Base-by-base conservation (phyloP, 2,113 vertebrate species). In the Oriolus oriolus region DNA sequence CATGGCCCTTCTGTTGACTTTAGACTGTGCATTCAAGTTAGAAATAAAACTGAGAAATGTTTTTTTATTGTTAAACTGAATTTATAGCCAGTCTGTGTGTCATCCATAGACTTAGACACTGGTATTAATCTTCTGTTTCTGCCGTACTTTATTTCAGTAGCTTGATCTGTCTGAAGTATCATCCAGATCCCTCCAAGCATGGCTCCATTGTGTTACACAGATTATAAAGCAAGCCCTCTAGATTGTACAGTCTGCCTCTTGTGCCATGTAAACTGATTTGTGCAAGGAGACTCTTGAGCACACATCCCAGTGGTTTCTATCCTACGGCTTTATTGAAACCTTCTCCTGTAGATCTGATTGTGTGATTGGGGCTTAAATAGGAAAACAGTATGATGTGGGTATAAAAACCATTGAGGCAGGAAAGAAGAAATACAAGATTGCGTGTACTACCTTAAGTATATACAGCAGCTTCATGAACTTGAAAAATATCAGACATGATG, bases 371-470 rank as follows among this genome's bases (percentile, higher is more conserved):
- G 24, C 31, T 77, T 79, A 35, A 42, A 14, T 30, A 39, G 57
- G 50, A 33, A 66, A 60, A 52, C 1, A 4, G 0, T 64, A 17
- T 0, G 1, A 3, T n/a, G 13, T 19, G 45, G 18, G 4, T 42
- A 6, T 89, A 57, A 65, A 92, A 83, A 41, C 10, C 20, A 30
- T 27, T 47, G 30, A 70, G 73, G n/a, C n/a, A 30, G 49, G 61
- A 64, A 49, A 18, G 66, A 69, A 75, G 20, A 35, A 76, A 22
- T 41, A 31, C 19, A 35, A 50, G n/a, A 7, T 30, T 33, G 12
- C 28, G 7, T 81, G 13, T 41, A 19, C 57, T 64, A 30, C 44
- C 19, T 68, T 13, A 37, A 5, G 1, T 27, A 10, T 33, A 10
- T 22, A 47, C n/a, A 61, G 73, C 11, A 13, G 16, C 10, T 75